Evolutionary conservation across 2,113 vertebrate genomes (phyloP).

Genomic region (Acanthisitta chloris): DNA sequence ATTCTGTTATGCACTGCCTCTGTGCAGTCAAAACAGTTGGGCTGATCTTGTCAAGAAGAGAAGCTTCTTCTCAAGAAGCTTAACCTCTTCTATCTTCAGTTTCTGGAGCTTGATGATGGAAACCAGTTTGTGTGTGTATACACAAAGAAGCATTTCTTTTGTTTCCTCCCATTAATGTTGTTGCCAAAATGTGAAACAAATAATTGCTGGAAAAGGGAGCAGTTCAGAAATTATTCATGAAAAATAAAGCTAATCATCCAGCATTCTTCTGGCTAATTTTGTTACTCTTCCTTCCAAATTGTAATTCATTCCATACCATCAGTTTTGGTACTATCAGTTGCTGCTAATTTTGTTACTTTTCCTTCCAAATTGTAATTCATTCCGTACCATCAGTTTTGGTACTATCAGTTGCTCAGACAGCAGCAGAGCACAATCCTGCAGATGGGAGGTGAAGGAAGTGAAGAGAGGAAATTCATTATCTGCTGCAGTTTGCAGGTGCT

Average conservation of each 20-base stretch:
- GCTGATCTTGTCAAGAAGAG: background rate
- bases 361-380: background rate
- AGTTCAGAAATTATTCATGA: background rate
- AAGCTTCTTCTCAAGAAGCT: background rate
- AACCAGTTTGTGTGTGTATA: background rate
- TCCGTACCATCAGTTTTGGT: background rate
- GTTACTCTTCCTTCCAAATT: background rate
- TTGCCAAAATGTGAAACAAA: background rate
- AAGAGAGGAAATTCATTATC: background rate
- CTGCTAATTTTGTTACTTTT: background rate
- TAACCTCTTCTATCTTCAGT: background rate
- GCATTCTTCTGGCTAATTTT: background rate
- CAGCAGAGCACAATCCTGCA: background rate
- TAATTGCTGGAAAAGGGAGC: background rate
- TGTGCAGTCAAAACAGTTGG: background rate
- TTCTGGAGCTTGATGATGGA: background rate
- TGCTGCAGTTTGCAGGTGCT: conserved; percentile 1
- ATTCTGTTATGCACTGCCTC: background rate
- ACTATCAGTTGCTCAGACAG: background rate
- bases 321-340: background rate
- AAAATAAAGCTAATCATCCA: background rate
- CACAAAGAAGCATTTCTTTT: background rate
- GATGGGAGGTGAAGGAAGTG: background rate
- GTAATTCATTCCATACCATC: background rate
- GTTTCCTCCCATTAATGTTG: background rate